Evolutionary conservation across 1,140 invertebrate species (phyloP).

Genomic region (Melipona quadrifasciata): DNA sequence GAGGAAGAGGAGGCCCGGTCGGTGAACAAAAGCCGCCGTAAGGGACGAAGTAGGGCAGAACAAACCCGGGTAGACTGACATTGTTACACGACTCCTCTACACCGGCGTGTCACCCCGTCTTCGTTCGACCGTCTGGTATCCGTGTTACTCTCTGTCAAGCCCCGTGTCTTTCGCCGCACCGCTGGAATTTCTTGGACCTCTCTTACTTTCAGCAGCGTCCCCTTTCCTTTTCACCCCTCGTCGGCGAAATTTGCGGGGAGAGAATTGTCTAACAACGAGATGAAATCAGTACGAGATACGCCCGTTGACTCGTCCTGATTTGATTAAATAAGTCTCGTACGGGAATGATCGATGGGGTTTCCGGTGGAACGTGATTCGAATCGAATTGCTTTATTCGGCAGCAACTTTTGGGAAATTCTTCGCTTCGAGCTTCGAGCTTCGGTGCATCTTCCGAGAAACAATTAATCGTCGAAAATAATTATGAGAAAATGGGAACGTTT

Average conservation of each 20-base stretch:
- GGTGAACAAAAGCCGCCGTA: conserved; percentile 63
- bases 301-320: neutral
- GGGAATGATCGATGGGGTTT: neutral
- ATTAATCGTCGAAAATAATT: too few relatives aligned
- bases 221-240: neutral
- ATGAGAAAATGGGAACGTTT: too few relatives aligned
- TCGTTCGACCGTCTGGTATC: neutral
- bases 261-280: neutral
- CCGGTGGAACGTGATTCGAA: neutral
- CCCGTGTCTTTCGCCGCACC: neutral
- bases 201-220: neutral
- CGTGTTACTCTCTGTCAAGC: neutral
- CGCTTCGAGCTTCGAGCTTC: too few relatives aligned
- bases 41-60: conserved; percentile 69
- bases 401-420: too few relatives aligned
- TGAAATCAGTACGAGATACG: neutral
- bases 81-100: conserved; percentile 66
- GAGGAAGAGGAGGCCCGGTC: conserved; percentile 30
- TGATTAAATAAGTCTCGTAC: neutral
- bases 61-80: conserved; percentile 70
- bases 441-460: too few relatives aligned
- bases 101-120: neutral
- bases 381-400: conserved; percentile 2
- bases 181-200: conserved; percentile 34
- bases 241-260: neutral